A percentile compares a stretch with the other conserved stretches of the same genome.
Evolutionary conservation across 2,888 invertebrate species (phyloP).

Genomic region (Tetropium fuscum): DNA sequence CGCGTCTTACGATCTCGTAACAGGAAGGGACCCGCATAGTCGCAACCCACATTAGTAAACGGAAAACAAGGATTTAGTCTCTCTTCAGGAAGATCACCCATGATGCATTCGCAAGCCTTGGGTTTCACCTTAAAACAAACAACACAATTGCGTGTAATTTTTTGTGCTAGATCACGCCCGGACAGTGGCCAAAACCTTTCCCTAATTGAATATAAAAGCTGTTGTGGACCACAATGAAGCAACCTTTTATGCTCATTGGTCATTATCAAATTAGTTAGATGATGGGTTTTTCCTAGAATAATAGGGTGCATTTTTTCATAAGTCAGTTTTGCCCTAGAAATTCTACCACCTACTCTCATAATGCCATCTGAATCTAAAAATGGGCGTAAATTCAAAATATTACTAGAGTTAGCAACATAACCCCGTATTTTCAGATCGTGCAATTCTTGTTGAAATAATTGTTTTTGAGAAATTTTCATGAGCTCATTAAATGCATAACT

Average conservation of each 20-base stretch:
- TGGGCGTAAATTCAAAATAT: no score
- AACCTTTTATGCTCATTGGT: conserved; percentile 3
- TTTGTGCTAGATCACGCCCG: conserved; percentile 12
- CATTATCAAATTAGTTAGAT: conserved; percentile 2
- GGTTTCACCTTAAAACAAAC: conserved; percentile 23
- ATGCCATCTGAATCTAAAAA: no score
- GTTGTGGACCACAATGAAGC: conserved; percentile 18
- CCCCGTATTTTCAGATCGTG: no score
- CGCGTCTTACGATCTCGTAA: conserved; percentile 22
- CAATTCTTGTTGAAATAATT: conserved; percentile 2
- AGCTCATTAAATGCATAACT: not conserved
- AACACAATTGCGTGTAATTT: conserved; percentile 24
- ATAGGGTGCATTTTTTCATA: not conserved
- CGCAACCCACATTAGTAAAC: conserved; percentile 24
- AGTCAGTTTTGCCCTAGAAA: no score
- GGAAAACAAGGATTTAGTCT: conserved; percentile 20
- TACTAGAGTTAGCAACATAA: no score
- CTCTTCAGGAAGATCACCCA: conserved; percentile 26
- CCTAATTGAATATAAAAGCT: conserved; percentile 9
- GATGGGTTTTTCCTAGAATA: not conserved
- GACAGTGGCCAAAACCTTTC: conserved; percentile 24
- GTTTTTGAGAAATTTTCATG: conserved; percentile 7
- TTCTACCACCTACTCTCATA: no score
- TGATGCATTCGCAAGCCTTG: conserved; percentile 9
- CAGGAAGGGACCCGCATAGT: conserved; percentile 26